A percentile compares a stretch with the other conserved stretches of the same genome.
phyloP scores from a whole-genome alignment of 2,113 vertebrate genomes.

The Psilopsiagon aymara region DNA sequence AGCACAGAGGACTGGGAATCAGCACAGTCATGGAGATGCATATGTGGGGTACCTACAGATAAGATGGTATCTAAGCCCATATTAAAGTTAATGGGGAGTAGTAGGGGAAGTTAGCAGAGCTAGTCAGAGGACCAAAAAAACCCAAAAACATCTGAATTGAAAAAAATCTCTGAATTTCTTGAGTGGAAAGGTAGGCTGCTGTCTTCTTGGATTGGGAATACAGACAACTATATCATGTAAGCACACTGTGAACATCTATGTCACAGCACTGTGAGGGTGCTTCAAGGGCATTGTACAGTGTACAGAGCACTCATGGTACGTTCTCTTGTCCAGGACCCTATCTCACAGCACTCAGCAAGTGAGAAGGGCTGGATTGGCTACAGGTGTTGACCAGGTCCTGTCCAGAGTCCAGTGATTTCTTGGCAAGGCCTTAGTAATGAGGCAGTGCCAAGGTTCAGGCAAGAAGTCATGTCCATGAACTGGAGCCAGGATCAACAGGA shows the following conservation, averaged over 20 bases:
- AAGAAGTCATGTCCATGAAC: not conserved
- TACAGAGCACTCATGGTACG: not conserved
- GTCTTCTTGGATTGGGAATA: not conserved
- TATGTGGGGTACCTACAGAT: not conserved
- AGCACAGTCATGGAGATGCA: not conserved
- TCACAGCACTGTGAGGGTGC: not conserved
- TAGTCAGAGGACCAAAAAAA: not conserved
- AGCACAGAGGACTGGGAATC: not conserved
- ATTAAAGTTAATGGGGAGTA: not conserved
- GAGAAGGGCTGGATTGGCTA: not conserved
- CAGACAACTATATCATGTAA: not conserved
- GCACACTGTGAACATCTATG: not conserved
- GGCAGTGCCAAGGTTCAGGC: not conserved
- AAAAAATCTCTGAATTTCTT: not conserved
- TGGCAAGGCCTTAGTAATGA: not conserved
- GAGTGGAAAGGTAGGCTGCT: not conserved
- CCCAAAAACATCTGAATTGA: not conserved
- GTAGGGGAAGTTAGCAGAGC: not conserved
- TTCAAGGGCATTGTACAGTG: not conserved
- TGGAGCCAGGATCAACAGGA: not conserved
- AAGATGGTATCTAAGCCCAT: not conserved
- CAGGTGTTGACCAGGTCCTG: rapidly evolving
- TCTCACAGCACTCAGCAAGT: not conserved
- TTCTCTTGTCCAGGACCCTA: not conserved
- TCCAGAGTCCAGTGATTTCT: not conserved